phyloP scores from a whole-genome alignment of 2,888 invertebrate species.

The Helleia helle region DNA sequence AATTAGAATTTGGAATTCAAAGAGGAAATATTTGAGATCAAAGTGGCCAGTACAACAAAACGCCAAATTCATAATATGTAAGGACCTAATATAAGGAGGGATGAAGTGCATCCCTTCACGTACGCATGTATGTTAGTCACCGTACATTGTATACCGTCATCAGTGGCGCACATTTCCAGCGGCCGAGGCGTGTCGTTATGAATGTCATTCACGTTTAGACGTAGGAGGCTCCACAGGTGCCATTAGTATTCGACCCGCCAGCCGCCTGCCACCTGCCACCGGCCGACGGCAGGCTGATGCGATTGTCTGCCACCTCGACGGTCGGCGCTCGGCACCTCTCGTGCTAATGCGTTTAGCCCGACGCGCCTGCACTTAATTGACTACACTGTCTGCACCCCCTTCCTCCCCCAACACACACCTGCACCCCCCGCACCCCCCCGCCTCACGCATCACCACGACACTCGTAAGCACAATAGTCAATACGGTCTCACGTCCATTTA shows the following conservation, averaged over 20 bases:
- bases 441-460: neutral
- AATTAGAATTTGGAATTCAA: no score
- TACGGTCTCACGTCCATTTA: conserved; percentile 6
- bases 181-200: no score
- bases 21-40: no score
- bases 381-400: neutral
- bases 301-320: conserved; percentile 4
- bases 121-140: no score
- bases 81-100: no score
- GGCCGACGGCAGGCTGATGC: neutral
- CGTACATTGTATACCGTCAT: no score
- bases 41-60: no score
- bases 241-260: neutral
- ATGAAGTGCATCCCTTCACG: no score
- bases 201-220: no score
- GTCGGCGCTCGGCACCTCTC: no score
- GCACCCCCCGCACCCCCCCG: neutral
- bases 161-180: no score
- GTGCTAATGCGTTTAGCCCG: conserved; percentile 5
- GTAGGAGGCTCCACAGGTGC: neutral
- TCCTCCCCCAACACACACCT: neutral
- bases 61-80: no score
- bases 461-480: conserved; percentile 1
- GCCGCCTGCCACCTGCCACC: neutral
- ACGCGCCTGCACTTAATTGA: conserved; percentile 4